Conservation (phyloP, 2,888 invertebrate species). For the Meganola albula region DNA sequence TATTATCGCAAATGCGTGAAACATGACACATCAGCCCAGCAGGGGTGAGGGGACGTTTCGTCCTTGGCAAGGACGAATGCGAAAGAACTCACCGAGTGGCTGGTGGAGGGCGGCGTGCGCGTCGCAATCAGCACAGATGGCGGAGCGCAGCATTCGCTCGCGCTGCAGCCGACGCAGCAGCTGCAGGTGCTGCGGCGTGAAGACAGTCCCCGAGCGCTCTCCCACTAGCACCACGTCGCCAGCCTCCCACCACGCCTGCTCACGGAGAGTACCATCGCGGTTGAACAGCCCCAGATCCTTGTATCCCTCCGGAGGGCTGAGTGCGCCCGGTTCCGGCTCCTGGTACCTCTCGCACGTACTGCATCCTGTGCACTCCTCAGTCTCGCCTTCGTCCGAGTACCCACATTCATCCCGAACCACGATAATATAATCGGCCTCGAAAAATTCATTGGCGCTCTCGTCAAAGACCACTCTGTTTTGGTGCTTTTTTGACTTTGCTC, state of each 20-base stretch:
- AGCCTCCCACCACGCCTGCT: constrained; percentile 77
- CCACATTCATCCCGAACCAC: constrained; percentile 91
- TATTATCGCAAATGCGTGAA: constrained; percentile 26
- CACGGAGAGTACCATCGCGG: constrained; percentile 73
- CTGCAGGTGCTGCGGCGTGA: constrained; percentile 82
- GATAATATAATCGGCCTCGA: constrained; percentile 95
- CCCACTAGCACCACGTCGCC: constrained; percentile 78
- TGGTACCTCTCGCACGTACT: constrained; percentile 76
- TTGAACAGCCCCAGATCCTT: constrained; percentile 87
- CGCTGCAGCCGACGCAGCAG: constrained; percentile 81
- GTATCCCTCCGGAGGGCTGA: constrained; percentile 94
- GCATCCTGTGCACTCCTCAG: constrained; percentile 82
- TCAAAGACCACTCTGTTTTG: constrained; percentile 92
- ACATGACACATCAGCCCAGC: constrained; percentile 26
- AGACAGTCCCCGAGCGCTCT: constrained; percentile 77
- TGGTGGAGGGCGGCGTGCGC: constrained; percentile 67
- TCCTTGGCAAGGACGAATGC: constrained; percentile 50
- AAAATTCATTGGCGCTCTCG: constrained; percentile 92
- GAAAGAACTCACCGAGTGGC: constrained; percentile 66
- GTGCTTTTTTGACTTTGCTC: constrained; percentile 82
- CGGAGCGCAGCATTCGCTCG: constrained; percentile 76
- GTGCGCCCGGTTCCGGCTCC: constrained; percentile 88
- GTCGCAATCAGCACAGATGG: constrained; percentile 72
- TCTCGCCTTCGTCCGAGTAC: constrained; percentile 89
- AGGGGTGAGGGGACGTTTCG: constrained; percentile 35